A percentile compares a stretch with the other conserved stretches of the same genome.
Evolutionary conservation across 1,140 invertebrate species (phyloP).

Genomic region (Rhyzopertha dominica): DNA sequence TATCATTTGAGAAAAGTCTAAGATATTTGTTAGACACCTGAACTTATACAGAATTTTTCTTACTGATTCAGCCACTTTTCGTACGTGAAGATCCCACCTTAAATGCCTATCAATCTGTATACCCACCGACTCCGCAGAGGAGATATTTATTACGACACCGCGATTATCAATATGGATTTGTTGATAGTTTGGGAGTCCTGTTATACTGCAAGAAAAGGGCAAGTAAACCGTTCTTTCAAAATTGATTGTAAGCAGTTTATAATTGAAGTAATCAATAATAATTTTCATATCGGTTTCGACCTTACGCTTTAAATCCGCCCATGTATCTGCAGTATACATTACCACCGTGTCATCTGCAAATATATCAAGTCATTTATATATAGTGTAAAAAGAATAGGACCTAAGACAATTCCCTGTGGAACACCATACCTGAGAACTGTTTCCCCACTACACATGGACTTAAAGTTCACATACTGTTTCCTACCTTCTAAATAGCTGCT

Average conservation of each 20-base stretch:
- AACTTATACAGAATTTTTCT: not conserved
- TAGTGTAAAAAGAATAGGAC: conserved; percentile 5
- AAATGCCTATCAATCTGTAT: conserved; percentile 7
- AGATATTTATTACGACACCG: not conserved
- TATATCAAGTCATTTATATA: conserved; percentile 11
- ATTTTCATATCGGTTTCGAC: not conserved
- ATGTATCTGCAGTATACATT: not conserved
- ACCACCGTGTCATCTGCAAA: conserved; percentile 13
- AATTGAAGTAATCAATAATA: not conserved
- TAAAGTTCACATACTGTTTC: conserved; percentile 5
- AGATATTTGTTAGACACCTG: conserved; percentile 19
- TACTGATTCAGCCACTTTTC: conserved; percentile 1
- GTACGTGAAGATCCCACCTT: conserved; percentile 1
- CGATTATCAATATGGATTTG: not conserved
- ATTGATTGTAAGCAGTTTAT: conserved; percentile 12
- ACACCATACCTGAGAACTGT: conserved; percentile 8
- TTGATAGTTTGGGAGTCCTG: conserved; percentile 2
- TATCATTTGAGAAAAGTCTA: too few species aligned
- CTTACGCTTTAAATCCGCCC: not conserved
- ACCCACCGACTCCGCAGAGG: not conserved
- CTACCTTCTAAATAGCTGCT: conserved; percentile 12
- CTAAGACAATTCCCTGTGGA: conserved; percentile 16
- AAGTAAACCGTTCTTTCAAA: conserved; percentile 6
- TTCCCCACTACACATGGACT: not conserved
- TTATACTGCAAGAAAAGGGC: not conserved